Evolutionary conservation across 2,888 invertebrate genomes (phyloP).

Genomic region (Ormyrus pomaceus): DNA sequence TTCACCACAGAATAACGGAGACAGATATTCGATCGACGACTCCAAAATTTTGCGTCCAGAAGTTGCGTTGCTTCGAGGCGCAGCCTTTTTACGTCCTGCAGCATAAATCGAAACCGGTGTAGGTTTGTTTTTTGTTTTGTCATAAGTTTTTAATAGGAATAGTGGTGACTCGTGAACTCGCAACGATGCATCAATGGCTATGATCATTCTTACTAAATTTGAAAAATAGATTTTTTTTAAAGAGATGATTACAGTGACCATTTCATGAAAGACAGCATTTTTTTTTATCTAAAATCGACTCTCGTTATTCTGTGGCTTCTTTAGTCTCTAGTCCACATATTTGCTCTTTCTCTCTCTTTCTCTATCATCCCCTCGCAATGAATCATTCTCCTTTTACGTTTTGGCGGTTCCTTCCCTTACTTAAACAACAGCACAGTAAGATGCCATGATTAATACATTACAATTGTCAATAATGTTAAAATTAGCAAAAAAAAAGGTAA

Average conservation of each 20-base stretch:
- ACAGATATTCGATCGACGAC: slow-evolving; percentile 55
- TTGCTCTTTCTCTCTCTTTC: slow-evolving; percentile 43
- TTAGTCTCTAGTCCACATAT: slow-evolving; percentile 52
- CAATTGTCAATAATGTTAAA: slow-evolving; percentile 41
- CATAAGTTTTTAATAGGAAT: slow-evolving; percentile 53
- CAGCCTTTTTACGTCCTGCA: slow-evolving; percentile 74
- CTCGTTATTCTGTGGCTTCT: slow-evolving; percentile 74
- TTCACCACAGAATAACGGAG: slow-evolving; percentile 75
- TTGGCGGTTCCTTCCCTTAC: slow-evolving; percentile 46
- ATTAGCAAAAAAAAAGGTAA: slow-evolving; percentile 50
- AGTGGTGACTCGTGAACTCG: slow-evolving; percentile 39
- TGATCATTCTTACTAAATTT: slow-evolving; percentile 59
- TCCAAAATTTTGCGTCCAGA: slow-evolving; percentile 50
- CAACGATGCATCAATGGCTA: slow-evolving; percentile 75
- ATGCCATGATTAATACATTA: slow-evolving; percentile 46
- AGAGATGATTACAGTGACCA: slow-evolving; percentile 71
- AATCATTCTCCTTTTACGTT: slow-evolving; percentile 57
- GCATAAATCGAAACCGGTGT: slow-evolving; percentile 70
- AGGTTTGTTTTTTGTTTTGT: slow-evolving; percentile 59
- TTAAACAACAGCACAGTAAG: slow-evolving; percentile 37
- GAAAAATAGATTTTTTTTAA: slow-evolving; percentile 15
- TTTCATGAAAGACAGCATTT: slow-evolving; percentile 69
- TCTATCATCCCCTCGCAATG: slow-evolving; percentile 53
- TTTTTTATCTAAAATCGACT: slow-evolving; percentile 57
- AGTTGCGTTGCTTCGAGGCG: slow-evolving; percentile 62